phyloP scores from a whole-genome alignment of 2,797 vertebrate genomes.

The Pteronotus mesoamericanus region DNA sequence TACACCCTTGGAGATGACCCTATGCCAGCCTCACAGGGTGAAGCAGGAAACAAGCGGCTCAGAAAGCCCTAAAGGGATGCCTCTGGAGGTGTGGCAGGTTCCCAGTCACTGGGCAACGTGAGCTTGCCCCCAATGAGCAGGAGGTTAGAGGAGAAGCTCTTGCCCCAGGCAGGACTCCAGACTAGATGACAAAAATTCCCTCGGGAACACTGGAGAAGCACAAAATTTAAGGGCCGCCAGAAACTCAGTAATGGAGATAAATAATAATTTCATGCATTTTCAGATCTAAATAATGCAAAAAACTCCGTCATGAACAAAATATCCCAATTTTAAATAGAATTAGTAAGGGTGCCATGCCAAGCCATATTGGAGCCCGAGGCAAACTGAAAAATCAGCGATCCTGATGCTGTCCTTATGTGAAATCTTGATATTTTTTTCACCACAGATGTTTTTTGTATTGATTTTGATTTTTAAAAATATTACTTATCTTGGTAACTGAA shows the following conservation, averaged over 20 bases:
- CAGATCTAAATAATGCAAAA: neutral
- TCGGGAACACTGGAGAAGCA: too few species aligned
- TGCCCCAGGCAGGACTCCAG: neutral
- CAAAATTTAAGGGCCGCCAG: neutral
- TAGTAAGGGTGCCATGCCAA: neutral
- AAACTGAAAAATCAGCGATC: neutral
- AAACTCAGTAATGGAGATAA: neutral
- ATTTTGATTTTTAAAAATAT: neutral
- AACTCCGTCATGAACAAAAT: neutral
- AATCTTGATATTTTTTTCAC: neutral
- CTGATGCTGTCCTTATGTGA: neutral
- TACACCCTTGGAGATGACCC: neutral
- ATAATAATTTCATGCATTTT: neutral
- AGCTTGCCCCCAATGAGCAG: neutral
- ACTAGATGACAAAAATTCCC: neutral
- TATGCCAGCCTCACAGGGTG: neutral
- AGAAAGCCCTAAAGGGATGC: neutral
- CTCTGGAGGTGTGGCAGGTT: neutral
- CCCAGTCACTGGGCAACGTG: neutral
- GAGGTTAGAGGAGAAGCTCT: neutral
- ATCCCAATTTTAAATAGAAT: neutral
- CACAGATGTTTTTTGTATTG: neutral
- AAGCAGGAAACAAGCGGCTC: neutral
- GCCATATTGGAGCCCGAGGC: neutral
- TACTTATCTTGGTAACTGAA: neutral